Base-by-base conservation (phyloP, 2,113 vertebrate species). In the Gracilinanus agilis region DNA sequence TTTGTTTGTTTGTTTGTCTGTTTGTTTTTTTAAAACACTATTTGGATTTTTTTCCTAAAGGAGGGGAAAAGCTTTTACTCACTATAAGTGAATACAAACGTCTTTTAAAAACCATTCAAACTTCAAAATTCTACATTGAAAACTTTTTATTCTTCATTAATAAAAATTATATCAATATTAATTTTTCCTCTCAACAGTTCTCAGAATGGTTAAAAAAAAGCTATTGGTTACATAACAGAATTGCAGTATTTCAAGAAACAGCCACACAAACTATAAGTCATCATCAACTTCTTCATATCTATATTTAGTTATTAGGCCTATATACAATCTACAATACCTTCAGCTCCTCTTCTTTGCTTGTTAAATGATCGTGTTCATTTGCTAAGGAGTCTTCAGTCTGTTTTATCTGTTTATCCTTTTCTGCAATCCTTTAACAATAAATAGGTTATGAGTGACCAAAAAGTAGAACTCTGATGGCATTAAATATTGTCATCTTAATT, bases 361-460 rank as follows among this genome's bases (percentile, higher is more conserved):
- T 96, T 98, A 98, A 97, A 96, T 98, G 98, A 97, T 98, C 97
- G 75, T 94, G 98, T 97, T 99, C 98, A 27, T 93, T 98, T 96
- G 98, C 97, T 98, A 99, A 97, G 0, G 99, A 99, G 53, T 99
- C 99, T 97, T 99, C 99, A 94, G 98, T 98, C 96, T 99, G 98
- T 95, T 98, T 99, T 55, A 99, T 98, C 95, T 99, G 98, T 61
- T 98, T 99, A 94, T 99, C 99, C 95, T 99, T 99, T 98, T 99
- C 99, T 34, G 98, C 98, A 98, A 99, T 98, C 97, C 99, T 99
- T 98, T 90, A 97, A 97, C 54, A 93, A 90, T 53, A 97, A 96
- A 54, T 12, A 98, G n/a, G 92, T 94, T 91, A 83, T 83, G 16
- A 83, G 34, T 21, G n/a, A 83, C 67, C 9, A 83, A 83, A 40